Evolutionary conservation across 2,113 vertebrate genomes (phyloP).

Genomic region (Pycnonotus jocosus): DNA sequence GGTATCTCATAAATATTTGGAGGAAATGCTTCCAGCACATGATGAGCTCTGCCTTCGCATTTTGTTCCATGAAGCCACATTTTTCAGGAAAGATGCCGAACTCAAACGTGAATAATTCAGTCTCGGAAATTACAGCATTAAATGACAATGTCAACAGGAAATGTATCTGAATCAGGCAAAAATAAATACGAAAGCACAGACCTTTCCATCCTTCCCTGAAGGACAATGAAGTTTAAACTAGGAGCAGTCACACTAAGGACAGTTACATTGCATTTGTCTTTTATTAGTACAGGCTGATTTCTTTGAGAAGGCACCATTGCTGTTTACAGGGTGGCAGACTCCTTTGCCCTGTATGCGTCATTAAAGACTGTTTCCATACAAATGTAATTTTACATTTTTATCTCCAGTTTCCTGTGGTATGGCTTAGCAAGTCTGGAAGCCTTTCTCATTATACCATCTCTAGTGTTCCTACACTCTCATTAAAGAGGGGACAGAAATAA

Average conservation of each 20-base stretch:
- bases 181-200: slow-evolving; percentile 31
- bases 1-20: background rate
- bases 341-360: background rate
- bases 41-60: background rate
- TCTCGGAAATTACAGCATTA: slow-evolving; percentile 32
- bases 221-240: slow-evolving; percentile 20
- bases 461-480: background rate
- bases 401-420: background rate
- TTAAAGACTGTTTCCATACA: background rate
- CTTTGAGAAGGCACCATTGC: background rate
- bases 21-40: background rate
- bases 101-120: background rate
- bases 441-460: background rate
- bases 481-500: background rate
- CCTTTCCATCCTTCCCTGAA: slow-evolving; percentile 5
- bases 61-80: background rate
- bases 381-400: background rate
- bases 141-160: slow-evolving; percentile 50
- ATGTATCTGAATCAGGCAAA: slow-evolving; percentile 10
- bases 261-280: background rate
- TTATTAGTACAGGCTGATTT: background rate
- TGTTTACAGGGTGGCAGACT: background rate
- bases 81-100: slow-evolving; percentile 15
- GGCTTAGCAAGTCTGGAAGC: background rate
- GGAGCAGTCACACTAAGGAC: background rate